Base-by-base conservation (phyloP, 2,888 invertebrate species). In the Achlya flavicornis region DNA sequence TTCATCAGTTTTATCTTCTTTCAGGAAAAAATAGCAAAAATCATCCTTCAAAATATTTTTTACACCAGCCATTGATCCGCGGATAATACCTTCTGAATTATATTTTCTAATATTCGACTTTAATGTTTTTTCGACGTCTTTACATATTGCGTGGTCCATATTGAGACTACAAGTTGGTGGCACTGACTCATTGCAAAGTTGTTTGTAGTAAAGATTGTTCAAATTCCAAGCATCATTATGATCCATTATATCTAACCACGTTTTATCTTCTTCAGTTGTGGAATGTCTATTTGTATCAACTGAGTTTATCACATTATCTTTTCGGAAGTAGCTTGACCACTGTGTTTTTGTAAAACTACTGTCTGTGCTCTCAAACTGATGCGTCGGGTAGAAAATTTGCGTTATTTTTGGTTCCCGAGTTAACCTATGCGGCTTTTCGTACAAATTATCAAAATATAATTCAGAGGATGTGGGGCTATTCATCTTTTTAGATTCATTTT, bases 11-110 rank as follows among this genome's bases (percentile, higher is more conserved):
- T 46, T 58, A 58, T 26, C 67, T 11, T 64, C 69, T 68, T 77
- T 75, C 26, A 81, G 84, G 74, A 91, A 90, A 68, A 79, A 71
- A 68, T 81, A 89, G 61, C 68, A 78, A 68, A 86, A 85, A 62
- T 76, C 78, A 74, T 83, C 83, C 65, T 72, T 77, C 4, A 72
- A 57, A 41, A 63, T 57, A 53, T 66, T 57, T 63, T 72, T 59
- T 41, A 57, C 38, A 19, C 41, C 66, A 60, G 66, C 53, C 32
- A 66, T 41, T 53, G 65, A 78, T 74, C 82, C 83, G 64, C 72
- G 76, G 4, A 72, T 57, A 38, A 53, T 6, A 57, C 62, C 58
- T 58, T 58, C 63, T 60, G 64, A 48, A 48, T 48, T 4, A 48
- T 48, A 16, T 16, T 48, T 48, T 48, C 14, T 43, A 14, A 43